Evolutionary conservation across 2,113 vertebrate species (phyloP).

Genomic region (Malurus elegans): DNA sequence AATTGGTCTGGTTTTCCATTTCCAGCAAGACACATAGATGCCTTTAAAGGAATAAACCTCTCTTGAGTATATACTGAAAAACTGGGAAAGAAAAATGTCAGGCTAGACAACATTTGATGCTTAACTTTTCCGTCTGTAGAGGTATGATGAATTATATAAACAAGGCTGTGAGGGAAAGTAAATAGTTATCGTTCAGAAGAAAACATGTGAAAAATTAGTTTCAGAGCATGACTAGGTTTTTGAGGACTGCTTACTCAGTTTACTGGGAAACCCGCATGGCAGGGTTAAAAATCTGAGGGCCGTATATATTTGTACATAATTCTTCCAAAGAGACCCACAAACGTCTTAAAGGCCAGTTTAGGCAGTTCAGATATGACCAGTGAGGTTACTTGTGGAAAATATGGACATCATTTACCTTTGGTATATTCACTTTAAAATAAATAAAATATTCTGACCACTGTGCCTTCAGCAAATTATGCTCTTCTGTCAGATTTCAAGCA

Average conservation of each 20-base stretch:
- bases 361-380: not conserved
- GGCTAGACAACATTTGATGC: not conserved
- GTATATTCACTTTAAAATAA: not conserved
- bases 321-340: not conserved
- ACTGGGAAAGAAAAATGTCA: not conserved
- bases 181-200: not conserved
- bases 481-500: not conserved
- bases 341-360: not conserved
- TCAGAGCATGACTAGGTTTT: not conserved
- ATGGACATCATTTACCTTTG: not conserved
- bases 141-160: not conserved
- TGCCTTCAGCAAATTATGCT: not conserved
- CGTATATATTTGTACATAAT: not conserved
- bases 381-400: not conserved
- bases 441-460: not conserved
- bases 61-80: not conserved
- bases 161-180: not conserved
- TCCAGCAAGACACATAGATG: not conserved
- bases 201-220: not conserved
- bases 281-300: not conserved
- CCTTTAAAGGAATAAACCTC: not conserved
- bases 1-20: not conserved
- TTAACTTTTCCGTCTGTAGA: not conserved
- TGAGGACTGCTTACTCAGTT: not conserved
- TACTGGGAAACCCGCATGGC: not conserved